A percentile compares a stretch with the other conserved stretches of the same genome.
phyloP scores from a whole-genome alignment of 2,113 vertebrate species.

The Parus major region DNA sequence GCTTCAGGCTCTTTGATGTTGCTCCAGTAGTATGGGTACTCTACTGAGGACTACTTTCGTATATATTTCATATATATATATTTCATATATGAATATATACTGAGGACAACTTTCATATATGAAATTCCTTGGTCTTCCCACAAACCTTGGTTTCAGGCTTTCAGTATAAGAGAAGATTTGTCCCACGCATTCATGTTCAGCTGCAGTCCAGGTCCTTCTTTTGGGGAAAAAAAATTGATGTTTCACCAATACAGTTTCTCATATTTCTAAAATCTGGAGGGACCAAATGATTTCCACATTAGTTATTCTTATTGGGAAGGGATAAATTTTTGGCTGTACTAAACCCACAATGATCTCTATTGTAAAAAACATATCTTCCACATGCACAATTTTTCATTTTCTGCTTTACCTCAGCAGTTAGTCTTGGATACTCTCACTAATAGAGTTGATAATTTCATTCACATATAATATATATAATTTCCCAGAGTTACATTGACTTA shows the following conservation, averaged over 20 bases:
- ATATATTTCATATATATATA: no score
- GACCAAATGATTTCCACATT: neutral
- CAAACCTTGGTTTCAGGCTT: neutral
- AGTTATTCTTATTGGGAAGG: neutral
- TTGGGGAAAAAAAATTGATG: accelerated
- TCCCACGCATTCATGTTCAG: accelerated
- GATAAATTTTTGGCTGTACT: neutral
- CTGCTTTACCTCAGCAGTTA: neutral
- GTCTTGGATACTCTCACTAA: neutral
- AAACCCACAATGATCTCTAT: neutral
- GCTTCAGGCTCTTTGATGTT: neutral
- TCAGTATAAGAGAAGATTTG: neutral
- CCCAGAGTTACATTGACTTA: neutral
- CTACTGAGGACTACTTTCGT: neutral
- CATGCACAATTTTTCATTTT: neutral
- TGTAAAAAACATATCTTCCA: neutral
- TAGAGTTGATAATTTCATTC: neutral
- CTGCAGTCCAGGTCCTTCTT: neutral
- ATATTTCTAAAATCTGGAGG: neutral
- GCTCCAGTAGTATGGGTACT: neutral
- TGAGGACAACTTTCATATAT: neutral
- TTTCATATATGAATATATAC: no score
- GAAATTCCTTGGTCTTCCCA: neutral
- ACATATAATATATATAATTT: neutral
- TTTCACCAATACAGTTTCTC: neutral